Conservation (phyloP, 1,140 invertebrate species). For the Hyles vespertilio region DNA sequence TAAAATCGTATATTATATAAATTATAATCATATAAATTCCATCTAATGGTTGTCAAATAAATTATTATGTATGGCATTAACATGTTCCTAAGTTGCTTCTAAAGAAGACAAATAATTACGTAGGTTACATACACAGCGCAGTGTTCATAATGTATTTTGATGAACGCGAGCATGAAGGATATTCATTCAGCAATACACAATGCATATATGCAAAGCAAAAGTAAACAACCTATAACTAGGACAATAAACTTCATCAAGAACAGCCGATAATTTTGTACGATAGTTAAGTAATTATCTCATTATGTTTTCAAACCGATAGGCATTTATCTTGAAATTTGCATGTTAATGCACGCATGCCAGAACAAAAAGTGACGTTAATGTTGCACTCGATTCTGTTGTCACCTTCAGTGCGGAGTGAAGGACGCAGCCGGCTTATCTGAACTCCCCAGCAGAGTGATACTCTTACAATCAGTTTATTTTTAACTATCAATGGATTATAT, state of each 20-base stretch:
- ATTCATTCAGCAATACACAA: constrained; percentile 14
- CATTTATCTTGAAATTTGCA: constrained; percentile 41
- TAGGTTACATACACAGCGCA: too few relatives aligned
- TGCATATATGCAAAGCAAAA: constrained; percentile 33
- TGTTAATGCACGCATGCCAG: constrained; percentile 24
- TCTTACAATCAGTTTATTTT: too few relatives aligned
- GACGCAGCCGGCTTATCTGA: background rate
- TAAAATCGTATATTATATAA: too few relatives aligned
- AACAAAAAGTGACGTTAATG: constrained; percentile 20
- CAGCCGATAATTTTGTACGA: constrained; percentile 48
- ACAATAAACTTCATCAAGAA: constrained; percentile 69
- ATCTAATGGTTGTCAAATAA: too few relatives aligned
- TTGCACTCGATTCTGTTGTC: constrained; percentile 13
- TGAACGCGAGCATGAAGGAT: background rate
- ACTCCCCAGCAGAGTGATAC: too few relatives aligned
- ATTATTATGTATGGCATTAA: too few relatives aligned
- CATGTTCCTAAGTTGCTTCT: too few relatives aligned
- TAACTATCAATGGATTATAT: too few relatives aligned
- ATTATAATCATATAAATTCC: too few relatives aligned
- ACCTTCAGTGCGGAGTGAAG: constrained; percentile 17
- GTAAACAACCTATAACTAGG: constrained; percentile 65
- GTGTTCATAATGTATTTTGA: too few relatives aligned
- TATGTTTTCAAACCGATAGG: constrained; percentile 45
- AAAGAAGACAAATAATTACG: too few relatives aligned
- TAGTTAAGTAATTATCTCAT: constrained; percentile 60